Conservation (phyloP, 30 jellyfish, hydroid and myxozoan genomes). For the Pelagia noctiluca region DNA sequence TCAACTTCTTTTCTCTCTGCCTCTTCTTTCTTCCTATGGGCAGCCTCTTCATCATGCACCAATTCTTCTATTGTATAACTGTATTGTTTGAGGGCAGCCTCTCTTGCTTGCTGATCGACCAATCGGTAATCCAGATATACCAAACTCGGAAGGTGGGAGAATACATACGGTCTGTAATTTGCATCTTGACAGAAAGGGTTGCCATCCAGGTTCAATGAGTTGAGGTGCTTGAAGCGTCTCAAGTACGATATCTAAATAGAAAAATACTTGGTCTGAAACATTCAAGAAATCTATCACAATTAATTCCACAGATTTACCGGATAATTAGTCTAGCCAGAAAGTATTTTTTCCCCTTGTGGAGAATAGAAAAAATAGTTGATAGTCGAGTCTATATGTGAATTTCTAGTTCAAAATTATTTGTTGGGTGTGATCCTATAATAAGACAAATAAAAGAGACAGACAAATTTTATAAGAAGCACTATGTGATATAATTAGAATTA, state of each 20-base stretch:
- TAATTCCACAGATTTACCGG: too few relatives aligned
- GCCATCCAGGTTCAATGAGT: conserved; percentile 84
- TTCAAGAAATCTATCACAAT: neutral
- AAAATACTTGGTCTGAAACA: neutral
- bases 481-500: too few relatives aligned
- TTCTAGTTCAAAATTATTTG: too few relatives aligned
- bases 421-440: too few relatives aligned
- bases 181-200: conserved; percentile 86
- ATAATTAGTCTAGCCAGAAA: too few relatives aligned
- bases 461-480: too few relatives aligned
- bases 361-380: too few relatives aligned
- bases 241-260: conserved; percentile 65
- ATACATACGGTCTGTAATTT: conserved; percentile 73
- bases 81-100: conserved; percentile 81
- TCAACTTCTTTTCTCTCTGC: conserved; percentile 56
- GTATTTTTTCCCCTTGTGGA: too few relatives aligned
- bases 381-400: too few relatives aligned
- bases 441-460: too few relatives aligned
- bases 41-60: conserved; percentile 78
- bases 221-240: conserved; percentile 71
- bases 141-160: conserved; percentile 83
- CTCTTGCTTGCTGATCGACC: conserved; percentile 77
- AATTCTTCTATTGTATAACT: conserved; percentile 81
- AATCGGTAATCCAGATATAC: conserved; percentile 88
- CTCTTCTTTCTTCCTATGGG: conserved; percentile 68